Percentiles rank a stretch among this genome's conserved stretches.
These are phyloP conservation scores for Odontocolon sp. DNA, from an alignment of 2,888 invertebrate genomes.

Conservation along the genomic window DNA sequence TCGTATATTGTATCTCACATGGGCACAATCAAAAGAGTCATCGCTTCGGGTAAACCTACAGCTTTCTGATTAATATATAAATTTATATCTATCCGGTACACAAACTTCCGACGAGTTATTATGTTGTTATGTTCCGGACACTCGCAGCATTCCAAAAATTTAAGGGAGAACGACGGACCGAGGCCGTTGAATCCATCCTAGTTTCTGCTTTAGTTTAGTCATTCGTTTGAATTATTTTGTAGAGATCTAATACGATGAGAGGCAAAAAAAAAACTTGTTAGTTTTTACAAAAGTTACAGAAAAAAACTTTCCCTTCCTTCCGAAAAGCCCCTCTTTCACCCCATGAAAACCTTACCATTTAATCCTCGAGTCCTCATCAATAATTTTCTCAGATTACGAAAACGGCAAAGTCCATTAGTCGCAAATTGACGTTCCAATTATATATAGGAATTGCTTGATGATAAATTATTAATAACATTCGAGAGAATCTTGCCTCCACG, in stretches of 20 bases:
- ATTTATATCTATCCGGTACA: constrained; percentile 14
- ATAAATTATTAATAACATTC: constrained; percentile 41
- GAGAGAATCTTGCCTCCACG: neutral
- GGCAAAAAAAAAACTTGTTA: neutral
- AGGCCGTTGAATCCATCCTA: neutral
- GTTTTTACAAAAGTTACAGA: neutral
- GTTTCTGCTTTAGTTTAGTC: too few relatives aligned
- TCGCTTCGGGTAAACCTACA: constrained; percentile 9
- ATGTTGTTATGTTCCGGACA: neutral
- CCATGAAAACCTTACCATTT: too few relatives aligned
- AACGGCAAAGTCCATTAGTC: too few relatives aligned
- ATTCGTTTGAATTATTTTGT: neutral
- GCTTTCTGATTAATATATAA: constrained; percentile 26
- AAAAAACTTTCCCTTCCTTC: too few relatives aligned
- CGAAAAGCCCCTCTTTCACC: too few relatives aligned
- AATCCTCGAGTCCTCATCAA: neutral
- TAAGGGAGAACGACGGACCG: neutral
- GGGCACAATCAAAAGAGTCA: neutral
- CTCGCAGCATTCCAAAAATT: neutral
- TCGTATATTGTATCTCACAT: neutral
- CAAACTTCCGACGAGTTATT: neutral
- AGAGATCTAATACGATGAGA: too few relatives aligned
- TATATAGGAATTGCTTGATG: too few relatives aligned
- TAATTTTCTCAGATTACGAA: constrained; percentile 15
- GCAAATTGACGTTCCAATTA: too few relatives aligned